phyloP scores from a whole-genome alignment of 2,113 vertebrate genomes.

The Platysternon megacephalum region DNA sequence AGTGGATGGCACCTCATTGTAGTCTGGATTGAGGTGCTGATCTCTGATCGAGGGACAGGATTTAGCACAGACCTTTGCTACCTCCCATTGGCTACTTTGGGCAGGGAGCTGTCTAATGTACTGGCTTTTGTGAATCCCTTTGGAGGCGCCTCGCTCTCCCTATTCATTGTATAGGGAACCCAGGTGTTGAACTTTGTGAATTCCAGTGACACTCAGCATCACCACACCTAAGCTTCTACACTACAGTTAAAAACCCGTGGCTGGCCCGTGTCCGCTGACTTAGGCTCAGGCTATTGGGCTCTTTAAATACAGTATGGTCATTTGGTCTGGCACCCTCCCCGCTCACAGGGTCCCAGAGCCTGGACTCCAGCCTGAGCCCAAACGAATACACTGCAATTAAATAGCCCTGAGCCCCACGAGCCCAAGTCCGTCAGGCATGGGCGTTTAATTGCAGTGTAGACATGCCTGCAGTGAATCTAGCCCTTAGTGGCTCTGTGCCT shows the following conservation, averaged over 20 bases:
- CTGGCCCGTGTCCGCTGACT: not conserved
- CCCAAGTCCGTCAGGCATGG: too few species aligned
- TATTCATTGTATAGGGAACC: not conserved
- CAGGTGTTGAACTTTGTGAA: not conserved
- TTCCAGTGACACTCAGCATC: not conserved
- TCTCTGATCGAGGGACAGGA: too few species aligned
- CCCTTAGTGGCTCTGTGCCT: not conserved
- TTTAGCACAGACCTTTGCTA: too few species aligned
- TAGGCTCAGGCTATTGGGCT: not conserved
- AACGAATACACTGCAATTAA: not conserved
- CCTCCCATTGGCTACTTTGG: not conserved
- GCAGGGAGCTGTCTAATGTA: not conserved
- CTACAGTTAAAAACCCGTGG: not conserved
- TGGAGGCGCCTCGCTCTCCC: not conserved
- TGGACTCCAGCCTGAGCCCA: not conserved
- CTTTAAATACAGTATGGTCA: not conserved
- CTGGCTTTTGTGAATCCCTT: not conserved
- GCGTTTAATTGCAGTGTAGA: too few species aligned
- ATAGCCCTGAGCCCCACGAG: too few species aligned
- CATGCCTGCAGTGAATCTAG: too few species aligned
- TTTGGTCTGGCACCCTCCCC: not conserved
- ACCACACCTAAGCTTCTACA: not conserved
- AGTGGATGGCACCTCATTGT: too few species aligned
- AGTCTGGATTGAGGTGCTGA: too few species aligned
- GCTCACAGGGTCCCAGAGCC: not conserved